Percentiles rank a stretch among this genome's conserved stretches.
These are phyloP conservation scores for Athene noctua DNA, from an alignment of 2,113 vertebrate species.

Conservation along the genomic window DNA sequence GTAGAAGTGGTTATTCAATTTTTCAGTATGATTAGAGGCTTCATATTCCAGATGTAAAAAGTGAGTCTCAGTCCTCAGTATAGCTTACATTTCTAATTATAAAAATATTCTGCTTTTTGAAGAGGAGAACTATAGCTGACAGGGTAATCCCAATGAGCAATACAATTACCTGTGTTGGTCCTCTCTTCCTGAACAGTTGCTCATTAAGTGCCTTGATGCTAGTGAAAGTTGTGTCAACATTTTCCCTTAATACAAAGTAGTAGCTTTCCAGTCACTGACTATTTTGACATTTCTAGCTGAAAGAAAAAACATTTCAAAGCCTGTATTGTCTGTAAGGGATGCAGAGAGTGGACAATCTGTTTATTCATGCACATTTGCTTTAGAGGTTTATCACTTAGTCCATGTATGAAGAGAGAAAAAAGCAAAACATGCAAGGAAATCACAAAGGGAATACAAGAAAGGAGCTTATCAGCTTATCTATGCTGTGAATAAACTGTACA, in stretches of 20 bases:
- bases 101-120: neutral
- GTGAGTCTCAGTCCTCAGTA: neutral
- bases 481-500: neutral
- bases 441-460: neutral
- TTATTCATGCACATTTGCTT: neutral
- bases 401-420: rapidly evolving
- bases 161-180: neutral
- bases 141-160: neutral
- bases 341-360: neutral
- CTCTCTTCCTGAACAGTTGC: neutral
- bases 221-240: neutral
- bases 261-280: neutral
- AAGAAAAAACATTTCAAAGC: slow-evolving; percentile 17
- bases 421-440: neutral
- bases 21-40: neutral
- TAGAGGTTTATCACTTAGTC: neutral
- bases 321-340: neutral
- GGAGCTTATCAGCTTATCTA: rapidly evolving
- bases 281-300: neutral
- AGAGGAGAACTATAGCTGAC: neutral
- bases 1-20: neutral
- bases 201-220: slow-evolving; percentile 13
- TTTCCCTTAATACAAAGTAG: neutral
- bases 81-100: slow-evolving; percentile 2
- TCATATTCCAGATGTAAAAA: neutral